Evolutionary conservation across 2,888 invertebrate species (phyloP).

Genomic region (Cantharis rufa): DNA sequence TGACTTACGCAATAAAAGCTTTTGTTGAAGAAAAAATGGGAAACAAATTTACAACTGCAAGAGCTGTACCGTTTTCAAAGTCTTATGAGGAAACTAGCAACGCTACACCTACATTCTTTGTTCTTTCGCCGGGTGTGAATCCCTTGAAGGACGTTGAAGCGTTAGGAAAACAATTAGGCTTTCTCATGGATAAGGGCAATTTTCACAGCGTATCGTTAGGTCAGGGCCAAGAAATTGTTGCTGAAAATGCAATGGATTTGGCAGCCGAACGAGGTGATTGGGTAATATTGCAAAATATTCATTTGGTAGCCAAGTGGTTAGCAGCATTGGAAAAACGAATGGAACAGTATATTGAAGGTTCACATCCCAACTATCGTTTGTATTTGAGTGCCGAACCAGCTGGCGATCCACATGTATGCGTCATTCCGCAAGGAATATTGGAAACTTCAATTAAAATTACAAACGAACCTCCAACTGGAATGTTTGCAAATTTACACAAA

Average conservation of each 20-base stretch:
- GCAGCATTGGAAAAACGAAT: constrained; percentile 86
- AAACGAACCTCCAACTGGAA: constrained; percentile 93
- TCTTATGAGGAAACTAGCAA: constrained; percentile 85
- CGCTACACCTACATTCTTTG: constrained; percentile 89
- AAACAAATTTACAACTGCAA: constrained; percentile 76
- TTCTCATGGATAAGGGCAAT: constrained; percentile 76
- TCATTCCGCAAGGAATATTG: constrained; percentile 83
- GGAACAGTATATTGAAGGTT: constrained; percentile 75
- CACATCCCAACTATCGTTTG: constrained; percentile 69
- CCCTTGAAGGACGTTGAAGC: constrained; percentile 92
- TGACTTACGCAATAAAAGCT: constrained; percentile 88
- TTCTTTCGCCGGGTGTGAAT: constrained; percentile 92
- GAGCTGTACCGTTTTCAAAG: constrained; percentile 79
- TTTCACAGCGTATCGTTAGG: constrained; percentile 93
- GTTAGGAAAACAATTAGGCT: constrained; percentile 79
- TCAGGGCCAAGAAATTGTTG: constrained; percentile 92
- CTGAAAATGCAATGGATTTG: constrained; percentile 82
- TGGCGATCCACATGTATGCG: constrained; percentile 65
- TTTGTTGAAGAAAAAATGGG: constrained; percentile 92
- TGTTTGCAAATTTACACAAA: constrained; percentile 93
- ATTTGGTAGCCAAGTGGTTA: constrained; percentile 90
- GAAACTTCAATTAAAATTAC: constrained; percentile 95
- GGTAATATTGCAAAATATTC: constrained; percentile 93
- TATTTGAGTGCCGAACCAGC: constrained; percentile 90
- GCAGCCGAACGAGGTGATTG: constrained; percentile 82